phyloP scores from a whole-genome alignment of 2,888 invertebrate species.

The Piscicola geometra region DNA sequence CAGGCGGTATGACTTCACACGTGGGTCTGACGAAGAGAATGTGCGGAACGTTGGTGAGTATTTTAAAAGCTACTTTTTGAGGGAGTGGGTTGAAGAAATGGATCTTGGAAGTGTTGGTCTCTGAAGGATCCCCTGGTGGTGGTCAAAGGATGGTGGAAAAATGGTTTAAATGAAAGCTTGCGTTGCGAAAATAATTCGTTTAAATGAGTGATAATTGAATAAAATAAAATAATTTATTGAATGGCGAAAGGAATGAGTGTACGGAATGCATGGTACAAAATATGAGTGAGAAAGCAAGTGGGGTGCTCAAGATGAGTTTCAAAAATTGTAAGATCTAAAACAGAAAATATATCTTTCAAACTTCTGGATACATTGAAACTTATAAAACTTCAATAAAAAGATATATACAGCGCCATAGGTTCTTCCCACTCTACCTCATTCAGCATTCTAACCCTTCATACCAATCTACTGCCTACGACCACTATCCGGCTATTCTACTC shows the following conservation, averaged over 20 bases:
- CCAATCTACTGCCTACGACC: too few species aligned
- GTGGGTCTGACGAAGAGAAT: constrained; percentile 34
- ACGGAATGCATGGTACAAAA: neutral
- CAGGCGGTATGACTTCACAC: constrained; percentile 13
- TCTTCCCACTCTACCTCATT: too few species aligned
- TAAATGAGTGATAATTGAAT: too few species aligned
- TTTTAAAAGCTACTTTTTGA: constrained; percentile 17
- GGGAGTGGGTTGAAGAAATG: neutral
- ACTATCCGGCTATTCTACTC: too few species aligned
- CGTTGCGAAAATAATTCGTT: too few species aligned
- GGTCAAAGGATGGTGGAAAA: neutral
- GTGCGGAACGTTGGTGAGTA: constrained; percentile 28
- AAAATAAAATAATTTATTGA: neutral
- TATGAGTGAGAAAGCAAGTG: neutral
- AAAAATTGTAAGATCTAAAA: too few species aligned
- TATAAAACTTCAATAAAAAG: too few species aligned
- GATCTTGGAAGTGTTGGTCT: constrained; percentile 27
- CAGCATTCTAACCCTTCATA: too few species aligned
- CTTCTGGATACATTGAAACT: too few species aligned
- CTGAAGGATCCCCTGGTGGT: constrained; percentile 28
- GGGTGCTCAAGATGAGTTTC: too few species aligned
- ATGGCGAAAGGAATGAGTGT: neutral
- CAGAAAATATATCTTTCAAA: too few species aligned
- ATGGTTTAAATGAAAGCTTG: neutral
- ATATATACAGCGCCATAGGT: too few species aligned